A percentile compares a stretch with the other conserved stretches of the same genome.
These are phyloP conservation scores for Cylindroiulus punctatus DNA, from an alignment of 2,888 invertebrate species.

Conservation along the genomic window DNA sequence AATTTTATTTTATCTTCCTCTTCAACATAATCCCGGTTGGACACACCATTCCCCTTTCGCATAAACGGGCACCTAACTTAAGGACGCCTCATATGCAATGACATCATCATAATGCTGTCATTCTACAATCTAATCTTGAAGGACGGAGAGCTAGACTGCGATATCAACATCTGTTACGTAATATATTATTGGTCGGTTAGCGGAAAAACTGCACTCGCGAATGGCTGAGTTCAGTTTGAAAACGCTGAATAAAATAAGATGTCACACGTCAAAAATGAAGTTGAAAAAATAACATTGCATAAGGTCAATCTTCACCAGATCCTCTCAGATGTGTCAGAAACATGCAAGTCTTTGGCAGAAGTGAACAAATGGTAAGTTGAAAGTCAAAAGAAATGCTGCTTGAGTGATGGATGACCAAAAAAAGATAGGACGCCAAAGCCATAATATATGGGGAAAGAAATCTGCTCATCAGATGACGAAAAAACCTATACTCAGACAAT, in stretches of 20 bases:
- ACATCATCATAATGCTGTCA: background rate
- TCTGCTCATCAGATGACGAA: conserved; percentile 4
- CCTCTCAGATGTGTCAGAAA: conserved; percentile 28
- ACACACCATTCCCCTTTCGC: background rate
- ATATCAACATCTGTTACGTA: conserved; percentile 33
- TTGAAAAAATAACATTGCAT: conserved; percentile 35
- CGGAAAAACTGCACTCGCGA: background rate
- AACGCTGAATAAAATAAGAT: conserved; percentile 33
- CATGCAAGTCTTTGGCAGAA: conserved; percentile 24
- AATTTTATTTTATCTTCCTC: background rate
- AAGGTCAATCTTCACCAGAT: conserved; percentile 39
- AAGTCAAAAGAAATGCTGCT: conserved; percentile 27
- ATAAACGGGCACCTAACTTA: background rate
- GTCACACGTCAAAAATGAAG: conserved; percentile 39
- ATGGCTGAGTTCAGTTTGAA: conserved; percentile 15
- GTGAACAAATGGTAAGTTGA: conserved; percentile 43
- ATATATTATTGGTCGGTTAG: conserved; percentile 20
- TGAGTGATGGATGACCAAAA: conserved; percentile 47
- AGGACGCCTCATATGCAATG: background rate
- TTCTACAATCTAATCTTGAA: conserved; percentile 43
- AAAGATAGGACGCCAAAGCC: conserved; percentile 19
- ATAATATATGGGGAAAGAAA: conserved; percentile 27
- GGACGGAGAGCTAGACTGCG: background rate
- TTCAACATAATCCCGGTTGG: background rate
- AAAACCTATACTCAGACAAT: background rate